Base-by-base conservation (phyloP, 1,140 invertebrate genomes). In the Philopotamus ludificatus region DNA sequence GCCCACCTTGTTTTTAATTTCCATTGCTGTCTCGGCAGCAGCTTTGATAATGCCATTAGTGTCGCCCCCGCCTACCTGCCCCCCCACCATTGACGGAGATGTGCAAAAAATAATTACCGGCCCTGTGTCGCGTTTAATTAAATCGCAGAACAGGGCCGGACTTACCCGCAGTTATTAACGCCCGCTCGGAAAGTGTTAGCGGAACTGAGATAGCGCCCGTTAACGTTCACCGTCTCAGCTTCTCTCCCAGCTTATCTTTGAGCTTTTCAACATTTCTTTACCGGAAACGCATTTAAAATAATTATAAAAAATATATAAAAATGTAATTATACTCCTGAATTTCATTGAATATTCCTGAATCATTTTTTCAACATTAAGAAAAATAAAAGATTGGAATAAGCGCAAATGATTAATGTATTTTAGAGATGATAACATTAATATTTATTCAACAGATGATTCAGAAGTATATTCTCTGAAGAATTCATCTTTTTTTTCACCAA, bases 21-120 rank as follows among this genome's bases (percentile, higher is more conserved):
- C 41, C 62, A 25, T 20, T 34, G 47, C 15, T 54, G 18, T 34
- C 28, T 34, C 28, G 4, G 28, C 28, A 4, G 28, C 28, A 16
- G 50, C 28, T 63, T 63, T 63, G 62, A 63, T 63, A 63, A 63
- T 63, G 51, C 62, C 39, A 63, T 63, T 63, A 63, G 25, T 20
- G 28, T 34, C 28, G 12, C 4, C 4, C 4, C 28, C 4, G 28
- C 4, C 12, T 12, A 12, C 28, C 4, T 7, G 28, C 28, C 12
- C 28, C 28, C 28, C 21, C 15, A 18, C 39, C 42, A 18, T 22
- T 21, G 26, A 20, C 16, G 22, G 39, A 55, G 39, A 63, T 63
- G 42, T 34, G 23, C 62, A 54, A 63, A 55, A 63, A 63, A 63
- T 63, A 63, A 63, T 63, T 63, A 63, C 62, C 26, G 51, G 20